phyloP scores from a whole-genome alignment of 2,113 vertebrate genomes.

The Tychaedon coryphoeus region DNA sequence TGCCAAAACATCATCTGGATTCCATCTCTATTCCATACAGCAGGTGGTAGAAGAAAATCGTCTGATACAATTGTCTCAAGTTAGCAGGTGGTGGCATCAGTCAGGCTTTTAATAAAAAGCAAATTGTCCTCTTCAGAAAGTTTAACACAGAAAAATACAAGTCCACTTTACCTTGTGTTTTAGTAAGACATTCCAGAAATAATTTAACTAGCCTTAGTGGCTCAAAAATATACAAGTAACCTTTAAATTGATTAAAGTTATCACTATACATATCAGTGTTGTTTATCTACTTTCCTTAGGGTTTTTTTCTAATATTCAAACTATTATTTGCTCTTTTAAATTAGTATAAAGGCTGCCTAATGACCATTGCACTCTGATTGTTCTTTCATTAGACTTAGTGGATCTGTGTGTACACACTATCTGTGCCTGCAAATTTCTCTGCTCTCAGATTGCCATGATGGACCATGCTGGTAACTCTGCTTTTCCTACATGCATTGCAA shows the following conservation, averaged over 20 bases:
- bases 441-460: background rate
- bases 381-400: background rate
- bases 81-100: conserved; percentile 28
- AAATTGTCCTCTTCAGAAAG: background rate
- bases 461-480: background rate
- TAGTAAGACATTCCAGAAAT: background rate
- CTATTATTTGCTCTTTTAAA: background rate
- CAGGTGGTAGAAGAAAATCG: conserved; percentile 32
- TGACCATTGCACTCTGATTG: accelerated
- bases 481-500: background rate
- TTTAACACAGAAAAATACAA: background rate
- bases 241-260: background rate
- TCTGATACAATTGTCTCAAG: background rate
- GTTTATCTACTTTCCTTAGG: background rate
- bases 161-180: background rate
- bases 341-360: background rate
- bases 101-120: conserved; percentile 11
- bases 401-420: background rate
- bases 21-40: background rate
- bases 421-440: background rate
- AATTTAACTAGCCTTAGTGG: background rate
- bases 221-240: background rate
- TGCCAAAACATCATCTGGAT: background rate
- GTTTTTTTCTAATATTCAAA: background rate
- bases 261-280: background rate